Evolutionary conservation across 2,113 vertebrate genomes (phyloP), one percentile per base, ranked within the genome.

Genomic region (Jaculus jaculus): DNA sequence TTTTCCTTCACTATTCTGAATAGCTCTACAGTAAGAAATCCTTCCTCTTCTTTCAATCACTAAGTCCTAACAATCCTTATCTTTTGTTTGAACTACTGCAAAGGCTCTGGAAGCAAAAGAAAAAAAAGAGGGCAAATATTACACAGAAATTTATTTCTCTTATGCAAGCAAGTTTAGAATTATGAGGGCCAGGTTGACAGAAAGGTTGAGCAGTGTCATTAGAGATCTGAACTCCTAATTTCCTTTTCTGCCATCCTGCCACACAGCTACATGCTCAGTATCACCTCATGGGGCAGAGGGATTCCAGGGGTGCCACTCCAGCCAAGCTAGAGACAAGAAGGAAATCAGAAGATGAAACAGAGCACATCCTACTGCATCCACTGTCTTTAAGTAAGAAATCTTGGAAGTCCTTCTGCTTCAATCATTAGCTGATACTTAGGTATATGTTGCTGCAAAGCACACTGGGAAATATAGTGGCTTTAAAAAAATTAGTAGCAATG

Each of bases 71-170:
- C 12, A 23, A 72, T 34, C 28, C 28, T 69, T 12, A 17, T 32
- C 72, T 79, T 71, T 80, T 87, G n/a, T 42, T 37, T 84, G 11
- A 95, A 90, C 17, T 71, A 65, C 11, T 66, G 24, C 7, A 89
- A 61, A 89, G 73, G 18, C 11, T 58, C 37, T 90, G 32, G 26
- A 80, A 80, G 16, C 78, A 60, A 86, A 37, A 87, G 30, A 79
- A 28, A 16, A 82, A 95, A 74, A 60, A 63, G 18, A 90, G n/a
- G n/a, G 20, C 63, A n/a, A 23, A 66, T n/a, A 32, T 92, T 89
- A 82, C n/a, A 77, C 5, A 84, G 42, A 84, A 28, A 16, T 85
- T 86, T 47, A 32, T 68, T 73, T 42, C 54, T 68, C 30, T 69
- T 12, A 61, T 11, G 65, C 3, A 24, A 90, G 60, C 13, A 84